Percentiles rank a stretch among this genome's conserved stretches.
phyloP scores from a whole-genome alignment of 2,888 invertebrate species.

The Xestia xanthographa region DNA sequence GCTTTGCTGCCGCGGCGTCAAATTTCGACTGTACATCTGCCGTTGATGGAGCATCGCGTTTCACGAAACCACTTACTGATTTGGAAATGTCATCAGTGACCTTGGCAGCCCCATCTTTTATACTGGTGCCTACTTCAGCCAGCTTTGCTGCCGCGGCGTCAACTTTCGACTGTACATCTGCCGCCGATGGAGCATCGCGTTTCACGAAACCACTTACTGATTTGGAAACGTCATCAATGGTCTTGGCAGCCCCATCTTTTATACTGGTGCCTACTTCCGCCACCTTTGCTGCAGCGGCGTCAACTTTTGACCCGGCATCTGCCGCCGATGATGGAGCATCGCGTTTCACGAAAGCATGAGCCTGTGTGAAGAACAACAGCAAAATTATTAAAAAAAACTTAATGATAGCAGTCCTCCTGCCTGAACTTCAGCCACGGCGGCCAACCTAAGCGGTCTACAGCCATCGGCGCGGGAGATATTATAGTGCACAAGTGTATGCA shows the following conservation, averaged over 20 bases:
- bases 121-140: not conserved
- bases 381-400: not conserved
- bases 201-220: slow-evolving; percentile 65
- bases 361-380: slow-evolving; percentile 3
- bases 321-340: slow-evolving; percentile 25
- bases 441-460: not conserved
- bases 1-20: slow-evolving; percentile 15
- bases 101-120: slow-evolving; percentile 16
- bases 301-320: not conserved
- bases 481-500: too few species aligned
- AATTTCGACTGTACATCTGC: not conserved
- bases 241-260: slow-evolving; percentile 13
- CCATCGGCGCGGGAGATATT: too few species aligned
- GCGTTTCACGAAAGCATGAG: slow-evolving; percentile 52
- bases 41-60: slow-evolving; percentile 31
- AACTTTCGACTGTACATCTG: not conserved
- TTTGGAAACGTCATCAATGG: slow-evolving; percentile 62
- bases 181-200: slow-evolving; percentile 32
- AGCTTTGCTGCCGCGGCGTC: slow-evolving; percentile 16
- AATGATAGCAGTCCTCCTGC: too few species aligned
- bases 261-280: not conserved
- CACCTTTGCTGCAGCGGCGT: slow-evolving; percentile 14
- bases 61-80: slow-evolving; percentile 65
- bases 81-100: slow-evolving; percentile 62
- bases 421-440: too few species aligned